Evolutionary conservation across 2,888 invertebrate species (phyloP).

Genomic region (Phyto melanocephala): DNA sequence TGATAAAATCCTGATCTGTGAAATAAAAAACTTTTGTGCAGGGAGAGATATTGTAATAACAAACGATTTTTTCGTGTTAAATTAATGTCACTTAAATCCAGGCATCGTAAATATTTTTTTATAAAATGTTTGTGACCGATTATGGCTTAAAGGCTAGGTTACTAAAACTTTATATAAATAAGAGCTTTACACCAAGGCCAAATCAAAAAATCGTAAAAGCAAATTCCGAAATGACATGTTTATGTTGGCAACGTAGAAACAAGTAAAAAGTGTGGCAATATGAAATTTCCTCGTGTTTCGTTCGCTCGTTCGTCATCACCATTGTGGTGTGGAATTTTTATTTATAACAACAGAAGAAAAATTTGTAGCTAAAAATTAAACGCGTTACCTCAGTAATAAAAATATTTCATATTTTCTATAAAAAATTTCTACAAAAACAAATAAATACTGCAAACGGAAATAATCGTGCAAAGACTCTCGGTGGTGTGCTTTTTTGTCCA

Average conservation of each 20-base stretch:
- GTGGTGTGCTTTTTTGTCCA: conserved; percentile 20
- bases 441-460: conserved; percentile 20
- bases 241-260: background rate
- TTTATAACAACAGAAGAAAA: conserved; percentile 59
- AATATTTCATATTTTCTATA: background rate
- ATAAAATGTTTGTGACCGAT: no score
- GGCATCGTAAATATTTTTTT: no score
- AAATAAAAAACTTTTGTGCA: no score
- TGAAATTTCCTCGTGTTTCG: conserved; percentile 57
- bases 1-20: no score
- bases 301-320: conserved; percentile 60
- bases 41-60: no score
- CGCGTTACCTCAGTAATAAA: background rate
- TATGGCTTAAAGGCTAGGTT: no score
- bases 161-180: no score
- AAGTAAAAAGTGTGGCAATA: conserved; percentile 5
- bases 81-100: no score
- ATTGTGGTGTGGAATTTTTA: conserved; percentile 60
- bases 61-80: no score
- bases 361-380: conserved; percentile 32
- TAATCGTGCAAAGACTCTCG: background rate
- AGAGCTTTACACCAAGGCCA: no score
- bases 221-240: no score
- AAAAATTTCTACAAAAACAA: conserved; percentile 33
- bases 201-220: no score